These are phyloP conservation scores for Anolis carolinensis DNA, from an alignment of 2,113 vertebrate species.

Conservation along the genomic window DNA sequence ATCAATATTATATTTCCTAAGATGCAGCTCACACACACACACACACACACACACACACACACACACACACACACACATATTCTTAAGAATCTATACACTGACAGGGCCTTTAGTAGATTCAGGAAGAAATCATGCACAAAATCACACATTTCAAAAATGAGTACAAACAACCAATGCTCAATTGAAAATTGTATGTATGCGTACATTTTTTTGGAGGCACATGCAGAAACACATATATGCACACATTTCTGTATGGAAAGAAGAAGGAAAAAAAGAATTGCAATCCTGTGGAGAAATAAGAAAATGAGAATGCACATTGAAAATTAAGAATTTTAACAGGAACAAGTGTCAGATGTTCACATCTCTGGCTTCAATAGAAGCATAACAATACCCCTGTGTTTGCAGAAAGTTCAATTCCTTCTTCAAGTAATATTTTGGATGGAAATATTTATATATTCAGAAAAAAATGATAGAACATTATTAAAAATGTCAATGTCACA, in stretches of 20 bases:
- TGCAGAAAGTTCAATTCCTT: too few species aligned
- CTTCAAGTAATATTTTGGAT: too few species aligned
- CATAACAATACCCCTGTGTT: too few species aligned
- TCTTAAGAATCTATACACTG: neutral
- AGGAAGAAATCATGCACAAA: too few species aligned
- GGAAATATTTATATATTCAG: too few species aligned
- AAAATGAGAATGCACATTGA: neutral
- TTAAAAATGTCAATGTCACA: fast-evolving
- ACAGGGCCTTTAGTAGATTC: neutral
- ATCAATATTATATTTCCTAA: neutral
- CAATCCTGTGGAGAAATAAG: too few species aligned
- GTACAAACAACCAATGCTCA: neutral
- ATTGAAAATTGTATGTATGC: neutral
- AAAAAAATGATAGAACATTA: too few species aligned
- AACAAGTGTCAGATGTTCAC: neutral
- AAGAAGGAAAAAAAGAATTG: neutral
- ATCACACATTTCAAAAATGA: neutral
- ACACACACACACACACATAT: too few species aligned
- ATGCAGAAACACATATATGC: neutral
- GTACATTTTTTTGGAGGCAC: neutral
- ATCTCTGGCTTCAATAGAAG: too few species aligned
- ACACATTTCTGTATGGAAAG: neutral
- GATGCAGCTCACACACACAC: too few species aligned
- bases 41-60: too few species aligned
- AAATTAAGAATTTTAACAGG: neutral